Evolutionary conservation across 2,888 invertebrate genomes (phyloP).

Genomic region (Sarcophaga variegata): DNA sequence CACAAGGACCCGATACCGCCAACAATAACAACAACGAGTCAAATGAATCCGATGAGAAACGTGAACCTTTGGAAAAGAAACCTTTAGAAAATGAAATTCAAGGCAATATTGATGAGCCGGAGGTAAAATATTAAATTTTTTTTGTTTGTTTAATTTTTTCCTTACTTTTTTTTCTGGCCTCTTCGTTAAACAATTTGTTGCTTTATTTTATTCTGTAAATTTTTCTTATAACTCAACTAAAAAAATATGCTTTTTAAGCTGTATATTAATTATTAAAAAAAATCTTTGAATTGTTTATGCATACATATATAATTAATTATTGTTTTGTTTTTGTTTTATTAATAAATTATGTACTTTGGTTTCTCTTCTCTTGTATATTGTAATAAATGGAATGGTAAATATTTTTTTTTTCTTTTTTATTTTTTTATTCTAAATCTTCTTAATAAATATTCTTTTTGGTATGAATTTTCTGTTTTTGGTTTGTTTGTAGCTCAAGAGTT

Average conservation of each 20-base stretch:
- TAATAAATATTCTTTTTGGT: slow-evolving; percentile 32
- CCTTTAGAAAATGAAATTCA: slow-evolving; percentile 78
- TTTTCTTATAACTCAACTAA: slow-evolving; percentile 28
- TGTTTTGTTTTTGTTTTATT: slow-evolving; percentile 14
- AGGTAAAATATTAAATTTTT: slow-evolving; percentile 78
- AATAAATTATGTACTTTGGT: slow-evolving; percentile 36
- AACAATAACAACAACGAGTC: slow-evolving; percentile 61
- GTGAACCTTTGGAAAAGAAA: slow-evolving; percentile 75
- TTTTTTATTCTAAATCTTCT: not conserved
- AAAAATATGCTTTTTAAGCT: slow-evolving; percentile 21
- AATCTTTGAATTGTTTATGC: slow-evolving; percentile 22
- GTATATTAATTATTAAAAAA: slow-evolving; percentile 38
- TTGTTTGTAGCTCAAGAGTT: slow-evolving; percentile 41
- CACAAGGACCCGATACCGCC: slow-evolving; percentile 64
- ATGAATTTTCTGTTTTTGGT: slow-evolving; percentile 42
- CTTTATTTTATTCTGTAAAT: slow-evolving; percentile 24
- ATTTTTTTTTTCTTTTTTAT: slow-evolving; percentile 5
- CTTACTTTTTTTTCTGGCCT: slow-evolving; percentile 7
- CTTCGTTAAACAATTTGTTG: not conserved
- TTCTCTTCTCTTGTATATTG: slow-evolving; percentile 37
- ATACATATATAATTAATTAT: slow-evolving; percentile 31
- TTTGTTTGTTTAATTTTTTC: slow-evolving; percentile 1
- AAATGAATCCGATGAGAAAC: slow-evolving; percentile 75
- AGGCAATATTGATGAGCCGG: slow-evolving; percentile 77
- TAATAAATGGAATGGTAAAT: slow-evolving; percentile 61